A percentile compares a stretch with the other conserved stretches of the same genome.
Conservation (phyloP, 2,888 invertebrate species). For the Leptura quadrifasciata region DNA sequence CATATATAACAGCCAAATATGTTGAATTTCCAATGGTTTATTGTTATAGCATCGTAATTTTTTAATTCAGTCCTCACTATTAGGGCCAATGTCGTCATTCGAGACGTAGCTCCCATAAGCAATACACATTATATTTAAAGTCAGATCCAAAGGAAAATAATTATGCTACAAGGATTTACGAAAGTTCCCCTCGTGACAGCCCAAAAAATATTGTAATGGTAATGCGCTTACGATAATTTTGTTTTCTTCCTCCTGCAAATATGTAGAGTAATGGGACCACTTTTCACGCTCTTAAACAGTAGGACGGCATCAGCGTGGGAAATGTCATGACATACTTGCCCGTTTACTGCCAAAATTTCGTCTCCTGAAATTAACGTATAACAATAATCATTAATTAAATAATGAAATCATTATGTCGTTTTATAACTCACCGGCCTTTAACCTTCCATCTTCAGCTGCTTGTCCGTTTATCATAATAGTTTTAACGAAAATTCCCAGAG, state of each 20-base stretch:
- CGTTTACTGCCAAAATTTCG: constrained; percentile 88
- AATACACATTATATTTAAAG: too few relatives aligned
- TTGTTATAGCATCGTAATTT: too few relatives aligned
- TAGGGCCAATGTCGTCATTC: too few relatives aligned
- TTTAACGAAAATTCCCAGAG: constrained; percentile 90
- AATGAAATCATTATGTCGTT: not conserved
- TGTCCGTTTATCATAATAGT: constrained; percentile 89
- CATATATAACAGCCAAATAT: too few relatives aligned
- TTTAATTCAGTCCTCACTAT: too few relatives aligned
- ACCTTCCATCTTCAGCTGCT: constrained; percentile 88
- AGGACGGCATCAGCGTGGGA: constrained; percentile 88
- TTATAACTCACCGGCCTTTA: constrained; percentile 82
- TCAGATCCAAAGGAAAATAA: too few relatives aligned
- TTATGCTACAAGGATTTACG: too few relatives aligned
- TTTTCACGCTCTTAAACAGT: constrained; percentile 87
- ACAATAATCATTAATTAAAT: not conserved
- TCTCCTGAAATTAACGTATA: constrained; percentile 77
- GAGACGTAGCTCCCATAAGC: too few relatives aligned
- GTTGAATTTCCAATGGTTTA: too few relatives aligned
- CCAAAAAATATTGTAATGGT: not conserved
- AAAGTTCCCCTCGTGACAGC: too few relatives aligned
- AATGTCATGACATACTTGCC: constrained; percentile 86
- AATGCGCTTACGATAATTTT: constrained; percentile 63
- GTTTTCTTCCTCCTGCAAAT: constrained; percentile 77
- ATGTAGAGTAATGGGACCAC: constrained; percentile 85